Percentiles rank a stretch among this genome's conserved stretches.
Evolutionary conservation across 2,113 vertebrate genomes (phyloP).

Genomic region (Pedionomus torquatus): DNA sequence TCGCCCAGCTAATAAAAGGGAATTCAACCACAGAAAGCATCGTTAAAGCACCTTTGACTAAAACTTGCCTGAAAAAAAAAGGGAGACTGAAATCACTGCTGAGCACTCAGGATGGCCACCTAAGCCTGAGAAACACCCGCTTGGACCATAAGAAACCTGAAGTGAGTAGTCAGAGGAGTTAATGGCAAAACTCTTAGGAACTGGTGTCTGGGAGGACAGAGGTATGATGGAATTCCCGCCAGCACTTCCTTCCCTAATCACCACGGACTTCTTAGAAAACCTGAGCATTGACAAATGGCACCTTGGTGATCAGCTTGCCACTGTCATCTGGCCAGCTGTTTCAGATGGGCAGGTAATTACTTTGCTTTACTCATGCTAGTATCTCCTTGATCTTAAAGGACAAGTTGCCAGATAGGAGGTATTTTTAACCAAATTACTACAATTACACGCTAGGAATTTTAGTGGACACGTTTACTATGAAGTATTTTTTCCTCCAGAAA

Average conservation of each 20-base stretch:
- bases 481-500: conserved; percentile 6
- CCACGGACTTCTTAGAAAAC: not conserved
- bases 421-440: not conserved
- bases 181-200: not conserved
- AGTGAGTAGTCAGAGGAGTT: not conserved
- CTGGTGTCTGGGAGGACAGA: not conserved
- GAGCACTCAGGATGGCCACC: not conserved
- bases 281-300: not conserved
- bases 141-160: not conserved
- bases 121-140: not conserved
- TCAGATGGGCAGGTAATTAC: not conserved
- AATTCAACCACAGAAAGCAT: not conserved
- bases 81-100: not conserved
- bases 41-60: not conserved
- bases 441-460: conserved; percentile 5
- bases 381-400: not conserved
- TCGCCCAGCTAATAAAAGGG: not conserved
- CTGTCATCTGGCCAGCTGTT: not conserved
- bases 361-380: not conserved
- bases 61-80: not conserved
- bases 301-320: not conserved
- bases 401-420: not conserved
- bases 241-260: not conserved
- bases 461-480: conserved; percentile 15
- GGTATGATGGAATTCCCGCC: not conserved